Percentiles rank a stretch among this genome's conserved stretches.
phyloP scores from a whole-genome alignment of 2,797 vertebrate genomes.

The Xenopus petersii region DNA sequence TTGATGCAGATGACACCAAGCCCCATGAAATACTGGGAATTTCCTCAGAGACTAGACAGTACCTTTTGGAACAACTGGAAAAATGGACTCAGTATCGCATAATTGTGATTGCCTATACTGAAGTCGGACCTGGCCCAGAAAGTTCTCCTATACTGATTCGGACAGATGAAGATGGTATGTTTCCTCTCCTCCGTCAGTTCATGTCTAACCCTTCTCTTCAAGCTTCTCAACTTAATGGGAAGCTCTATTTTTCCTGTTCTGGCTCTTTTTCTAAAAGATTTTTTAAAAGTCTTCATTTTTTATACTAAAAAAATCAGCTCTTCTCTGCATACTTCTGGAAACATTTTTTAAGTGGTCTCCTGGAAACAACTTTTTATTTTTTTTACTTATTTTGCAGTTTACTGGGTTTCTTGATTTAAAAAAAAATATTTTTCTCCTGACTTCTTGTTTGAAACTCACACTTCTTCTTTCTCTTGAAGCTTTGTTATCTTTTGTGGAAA shows the following conservation, averaged over 20 bases:
- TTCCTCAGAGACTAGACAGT: constrained; percentile 80
- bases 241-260: constrained; percentile 52
- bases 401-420: too few species aligned
- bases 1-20: constrained; percentile 84
- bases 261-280: constrained; percentile 29
- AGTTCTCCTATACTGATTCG: constrained; percentile 89
- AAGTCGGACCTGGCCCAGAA: constrained; percentile 93
- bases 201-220: constrained; percentile 62
- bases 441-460: constrained; percentile 37
- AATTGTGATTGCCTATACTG: constrained; percentile 90
- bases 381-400: constrained; percentile 41
- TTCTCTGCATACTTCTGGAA: constrained; percentile 54
- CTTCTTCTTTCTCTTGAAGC: constrained; percentile 48
- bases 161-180: constrained; percentile 99
- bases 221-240: constrained; percentile 60
- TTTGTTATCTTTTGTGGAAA: constrained; percentile 60
- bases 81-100: constrained; percentile 98
- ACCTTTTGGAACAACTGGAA: constrained; percentile 98
- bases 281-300: constrained; percentile 52
- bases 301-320: background rate
- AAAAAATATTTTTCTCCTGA: too few species aligned
- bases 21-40: constrained; percentile 78
- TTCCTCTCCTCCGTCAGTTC: constrained; percentile 68
- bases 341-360: background rate
- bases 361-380: constrained; percentile 48